Evolutionary conservation across 2,797 vertebrate species (phyloP).

Genomic region (Acanthopagrus latus): DNA sequence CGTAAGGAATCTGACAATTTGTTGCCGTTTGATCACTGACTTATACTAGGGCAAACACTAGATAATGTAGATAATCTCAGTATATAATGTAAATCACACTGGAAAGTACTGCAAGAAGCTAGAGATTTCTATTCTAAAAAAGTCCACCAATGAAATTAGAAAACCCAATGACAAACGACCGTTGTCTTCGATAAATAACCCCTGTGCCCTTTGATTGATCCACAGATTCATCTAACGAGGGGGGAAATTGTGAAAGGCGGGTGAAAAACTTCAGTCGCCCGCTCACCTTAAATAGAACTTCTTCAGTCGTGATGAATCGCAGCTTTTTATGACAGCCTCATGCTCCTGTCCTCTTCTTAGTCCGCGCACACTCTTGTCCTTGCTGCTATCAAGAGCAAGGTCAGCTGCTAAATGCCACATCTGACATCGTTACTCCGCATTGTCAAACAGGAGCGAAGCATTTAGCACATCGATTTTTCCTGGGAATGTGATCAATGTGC

Average conservation of each 20-base stretch:
- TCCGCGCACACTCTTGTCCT: slow-evolving; percentile 42
- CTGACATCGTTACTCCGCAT: slow-evolving; percentile 63
- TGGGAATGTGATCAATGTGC: slow-evolving; percentile 64
- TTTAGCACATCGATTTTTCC: slow-evolving; percentile 72
- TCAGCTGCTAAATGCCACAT: slow-evolving; percentile 65
- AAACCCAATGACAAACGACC: neutral
- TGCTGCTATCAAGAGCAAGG: slow-evolving; percentile 51
- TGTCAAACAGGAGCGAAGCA: slow-evolving; percentile 61
- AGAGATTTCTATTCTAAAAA: neutral
- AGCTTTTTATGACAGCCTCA: slow-evolving; percentile 37
- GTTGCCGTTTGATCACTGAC: too few species aligned
- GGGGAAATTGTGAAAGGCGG: neutral
- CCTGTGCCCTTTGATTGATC: neutral
- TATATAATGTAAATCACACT: neutral
- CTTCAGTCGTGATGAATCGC: slow-evolving; percentile 11
- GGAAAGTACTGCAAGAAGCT: neutral
- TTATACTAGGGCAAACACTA: neutral
- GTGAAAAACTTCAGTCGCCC: neutral
- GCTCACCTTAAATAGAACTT: slow-evolving; percentile 23
- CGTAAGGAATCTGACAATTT: neutral
- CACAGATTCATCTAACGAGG: neutral
- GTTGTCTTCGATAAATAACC: neutral
- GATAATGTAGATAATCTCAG: neutral
- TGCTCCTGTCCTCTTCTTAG: slow-evolving; percentile 22
- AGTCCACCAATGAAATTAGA: neutral